Conservation (phyloP, 2,797 vertebrate species). For the Neopelma chrysocephalum region DNA sequence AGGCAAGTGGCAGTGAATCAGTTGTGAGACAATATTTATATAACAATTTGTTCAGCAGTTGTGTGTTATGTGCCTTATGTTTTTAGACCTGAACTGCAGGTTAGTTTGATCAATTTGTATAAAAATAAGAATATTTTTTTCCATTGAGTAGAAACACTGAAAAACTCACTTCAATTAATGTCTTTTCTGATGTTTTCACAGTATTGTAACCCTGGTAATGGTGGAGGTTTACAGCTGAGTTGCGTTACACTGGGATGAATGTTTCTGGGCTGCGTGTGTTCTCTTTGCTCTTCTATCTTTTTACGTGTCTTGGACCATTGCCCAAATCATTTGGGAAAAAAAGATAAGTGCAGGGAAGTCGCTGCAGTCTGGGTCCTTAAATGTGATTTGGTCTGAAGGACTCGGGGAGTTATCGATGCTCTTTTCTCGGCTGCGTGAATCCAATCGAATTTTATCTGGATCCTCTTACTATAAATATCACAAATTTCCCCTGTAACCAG, state of each 20-base stretch:
- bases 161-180: background rate
- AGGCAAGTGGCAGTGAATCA: background rate
- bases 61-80: background rate
- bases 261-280: background rate
- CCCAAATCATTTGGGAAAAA: background rate
- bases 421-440: background rate
- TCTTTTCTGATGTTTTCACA: background rate
- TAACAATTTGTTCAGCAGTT: background rate
- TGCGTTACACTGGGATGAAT: background rate
- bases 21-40: background rate
- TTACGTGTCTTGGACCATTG: background rate
- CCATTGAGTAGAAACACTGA: background rate
- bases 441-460: background rate
- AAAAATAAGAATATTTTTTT: background rate
- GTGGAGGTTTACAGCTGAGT: background rate
- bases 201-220: background rate
- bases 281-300: background rate
- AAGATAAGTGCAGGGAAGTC: background rate
- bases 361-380: background rate
- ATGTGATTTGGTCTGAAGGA: slow-evolving; percentile 9
- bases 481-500: background rate
- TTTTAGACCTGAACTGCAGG: background rate
- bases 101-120: background rate
- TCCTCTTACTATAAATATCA: background rate
- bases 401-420: background rate